Base-by-base conservation (phyloP, 2,797 vertebrate genomes). In the Lepus oiostolus region DNA sequence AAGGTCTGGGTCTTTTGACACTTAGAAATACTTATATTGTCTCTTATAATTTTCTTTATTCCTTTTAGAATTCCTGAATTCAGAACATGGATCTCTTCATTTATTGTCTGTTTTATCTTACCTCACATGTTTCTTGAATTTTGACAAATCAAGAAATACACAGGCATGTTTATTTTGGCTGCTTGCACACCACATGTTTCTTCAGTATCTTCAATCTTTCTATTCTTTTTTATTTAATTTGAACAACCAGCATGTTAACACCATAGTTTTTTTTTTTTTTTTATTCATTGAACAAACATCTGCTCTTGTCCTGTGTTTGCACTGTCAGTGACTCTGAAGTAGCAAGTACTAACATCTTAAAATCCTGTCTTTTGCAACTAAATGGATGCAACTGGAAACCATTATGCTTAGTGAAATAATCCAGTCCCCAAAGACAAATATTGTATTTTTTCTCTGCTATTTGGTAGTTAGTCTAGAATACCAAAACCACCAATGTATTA, bases 1-100 rank as follows among this genome's bases (percentile, higher is more conserved):
- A 88, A 67, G 35, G 3, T 17, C 67, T 22, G 24, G 4, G 8
- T 79, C 17, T 72, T 88, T 50, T 7, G 21, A 11, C 72, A 77
- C 6, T 88, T 35, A 24, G 0, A 92, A 95, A 30, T 38, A 47
- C 32, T 91, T 26, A 62, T 67, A 47, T 47, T 28, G 85, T 80
- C 19, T 50, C 11, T 83, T 22, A 82, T 82, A 30, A 54, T 28
- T 52, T 71, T 93, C 14, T 91, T 91, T 47, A 42, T 62, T 52
- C 35, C 81, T 81, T 63, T 13, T 30, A 54, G 13, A 85, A 70
- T 70, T 93, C 75, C 60, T 92, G n/a, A 62, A 82, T 35, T 93
- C 4, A 62, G 12, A 72, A 28, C 28, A 42, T 58, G 10, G n/a
- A 38, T 8, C 38, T 26, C n/a, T 60, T 74, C 26, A 62, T 65